These are phyloP conservation scores for Ceratoteleas bidentatus DNA, from an alignment of 1,140 invertebrate species.

Conservation along the genomic window DNA sequence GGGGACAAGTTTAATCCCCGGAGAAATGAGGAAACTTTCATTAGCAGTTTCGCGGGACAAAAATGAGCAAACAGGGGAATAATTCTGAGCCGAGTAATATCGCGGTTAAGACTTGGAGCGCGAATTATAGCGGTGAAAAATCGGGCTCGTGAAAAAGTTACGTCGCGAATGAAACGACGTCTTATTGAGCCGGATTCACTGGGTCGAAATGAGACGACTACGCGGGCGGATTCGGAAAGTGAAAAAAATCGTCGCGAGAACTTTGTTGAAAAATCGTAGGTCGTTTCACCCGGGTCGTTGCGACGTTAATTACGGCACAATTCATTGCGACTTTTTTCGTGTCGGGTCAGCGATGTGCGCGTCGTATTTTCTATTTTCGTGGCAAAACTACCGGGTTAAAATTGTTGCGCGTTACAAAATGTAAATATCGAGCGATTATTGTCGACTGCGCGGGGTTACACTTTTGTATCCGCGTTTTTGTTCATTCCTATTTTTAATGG, in stretches of 20 bases:
- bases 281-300: slow-evolving; percentile 24
- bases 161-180: too few species aligned
- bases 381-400: slow-evolving; percentile 13
- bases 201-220: background rate
- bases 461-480: slow-evolving; percentile 5
- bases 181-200: slow-evolving; percentile 31
- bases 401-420: slow-evolving; percentile 28
- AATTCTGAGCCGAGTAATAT: slow-evolving; percentile 52
- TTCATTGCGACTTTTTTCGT: slow-evolving; percentile 38
- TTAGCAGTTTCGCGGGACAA: slow-evolving; percentile 61
- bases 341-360: background rate
- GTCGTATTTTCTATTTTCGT: background rate
- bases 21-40: slow-evolving; percentile 68
- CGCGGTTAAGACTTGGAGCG: slow-evolving; percentile 33
- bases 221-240: background rate
- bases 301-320: slow-evolving; percentile 51
- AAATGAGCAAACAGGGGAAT: slow-evolving; percentile 62
- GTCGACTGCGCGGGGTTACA: slow-evolving; percentile 5
- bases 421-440: slow-evolving; percentile 35
- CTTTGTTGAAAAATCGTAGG: too few species aligned
- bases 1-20: slow-evolving; percentile 64
- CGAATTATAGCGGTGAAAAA: slow-evolving; percentile 49
- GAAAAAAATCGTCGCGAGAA: too few species aligned
- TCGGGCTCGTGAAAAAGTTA: slow-evolving; percentile 47
- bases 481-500: too few species aligned